These are phyloP conservation scores for Spermophilus dauricus DNA, from an alignment of 2,113 vertebrate species.

Conservation along the genomic window DNA sequence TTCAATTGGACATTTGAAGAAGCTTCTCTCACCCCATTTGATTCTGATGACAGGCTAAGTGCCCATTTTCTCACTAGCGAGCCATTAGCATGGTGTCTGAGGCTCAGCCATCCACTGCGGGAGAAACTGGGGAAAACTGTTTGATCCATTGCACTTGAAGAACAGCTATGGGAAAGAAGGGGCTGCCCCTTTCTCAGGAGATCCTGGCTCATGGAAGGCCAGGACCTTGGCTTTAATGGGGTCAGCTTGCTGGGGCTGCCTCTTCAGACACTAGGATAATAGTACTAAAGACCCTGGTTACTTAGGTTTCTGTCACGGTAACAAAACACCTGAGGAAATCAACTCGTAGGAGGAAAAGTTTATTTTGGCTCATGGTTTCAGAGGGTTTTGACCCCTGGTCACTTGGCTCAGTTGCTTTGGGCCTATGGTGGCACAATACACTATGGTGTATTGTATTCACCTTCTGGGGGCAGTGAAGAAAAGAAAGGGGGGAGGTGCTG, in stretches of 20 bases:
- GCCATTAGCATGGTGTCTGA: constrained; percentile 4
- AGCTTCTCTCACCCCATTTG: constrained; percentile 66
- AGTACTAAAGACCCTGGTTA: neutral
- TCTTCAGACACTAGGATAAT: neutral
- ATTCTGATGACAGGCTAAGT: constrained; percentile 80
- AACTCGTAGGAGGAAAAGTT: neutral
- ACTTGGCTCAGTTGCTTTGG: neutral
- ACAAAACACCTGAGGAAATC: neutral
- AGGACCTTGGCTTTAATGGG: neutral
- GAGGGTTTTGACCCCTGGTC: neutral
- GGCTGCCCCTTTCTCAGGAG: neutral
- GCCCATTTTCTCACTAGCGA: constrained; percentile 73
- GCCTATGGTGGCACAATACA: neutral
- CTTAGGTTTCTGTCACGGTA: neutral
- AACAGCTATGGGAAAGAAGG: constrained; percentile 1
- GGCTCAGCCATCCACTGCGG: neutral
- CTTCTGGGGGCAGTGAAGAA: neutral
- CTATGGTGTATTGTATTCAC: neutral
- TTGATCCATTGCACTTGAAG: constrained; percentile 59
- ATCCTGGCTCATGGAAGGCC: neutral
- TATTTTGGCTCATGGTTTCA: neutral
- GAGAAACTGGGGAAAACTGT: constrained; percentile 28
- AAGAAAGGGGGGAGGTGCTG: neutral
- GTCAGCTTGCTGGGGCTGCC: neutral
- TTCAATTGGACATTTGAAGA: constrained; percentile 82